phyloP scores from a whole-genome alignment of 2,113 vertebrate genomes.

The Pedetes capensis region DNA sequence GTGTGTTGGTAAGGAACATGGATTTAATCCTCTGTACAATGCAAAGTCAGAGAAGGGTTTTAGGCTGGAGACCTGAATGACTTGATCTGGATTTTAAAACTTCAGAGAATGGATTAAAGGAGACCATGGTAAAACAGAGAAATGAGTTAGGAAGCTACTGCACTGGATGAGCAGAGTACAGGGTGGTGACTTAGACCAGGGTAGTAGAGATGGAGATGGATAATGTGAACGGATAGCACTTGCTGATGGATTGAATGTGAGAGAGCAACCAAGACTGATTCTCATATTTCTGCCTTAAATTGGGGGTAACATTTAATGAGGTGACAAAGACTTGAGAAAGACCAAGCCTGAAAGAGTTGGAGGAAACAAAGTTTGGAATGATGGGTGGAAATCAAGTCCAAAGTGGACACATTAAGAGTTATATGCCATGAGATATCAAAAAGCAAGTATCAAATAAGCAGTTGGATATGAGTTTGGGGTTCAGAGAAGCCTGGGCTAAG shows the following conservation, averaged over 20 bases:
- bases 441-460: neutral
- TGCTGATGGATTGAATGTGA: neutral
- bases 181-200: neutral
- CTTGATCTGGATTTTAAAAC: neutral
- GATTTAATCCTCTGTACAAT: neutral
- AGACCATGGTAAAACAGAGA: neutral
- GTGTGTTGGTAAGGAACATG: neutral
- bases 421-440: neutral
- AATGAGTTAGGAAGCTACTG: neutral
- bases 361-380: neutral
- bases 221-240: neutral
- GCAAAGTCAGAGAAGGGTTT: neutral
- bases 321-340: neutral
- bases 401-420: neutral
- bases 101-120: neutral
- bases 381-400: neutral
- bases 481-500: neutral
- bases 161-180: neutral
- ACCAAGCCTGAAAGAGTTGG: neutral
- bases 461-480: neutral
- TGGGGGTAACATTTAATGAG: neutral
- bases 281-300: neutral
- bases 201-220: neutral
- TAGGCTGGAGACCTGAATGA: neutral
- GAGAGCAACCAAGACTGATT: neutral